Percentiles rank a stretch among this genome's conserved stretches.
phyloP scores from a whole-genome alignment of 1,140 invertebrate genomes.

The Lethrus apterus region DNA sequence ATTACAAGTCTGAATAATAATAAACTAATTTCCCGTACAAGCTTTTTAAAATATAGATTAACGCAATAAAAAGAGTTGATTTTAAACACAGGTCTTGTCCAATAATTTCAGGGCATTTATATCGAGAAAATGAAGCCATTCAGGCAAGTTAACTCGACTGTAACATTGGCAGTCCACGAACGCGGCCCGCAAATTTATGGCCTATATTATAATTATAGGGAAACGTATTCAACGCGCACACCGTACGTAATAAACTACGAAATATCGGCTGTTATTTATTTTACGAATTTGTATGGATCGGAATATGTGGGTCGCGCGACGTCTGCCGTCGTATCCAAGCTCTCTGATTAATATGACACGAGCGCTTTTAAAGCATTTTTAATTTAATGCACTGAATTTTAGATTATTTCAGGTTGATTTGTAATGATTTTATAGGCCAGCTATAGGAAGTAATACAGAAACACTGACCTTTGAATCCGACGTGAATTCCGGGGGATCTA shows the following conservation, averaged over 20 bases:
- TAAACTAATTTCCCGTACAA: slow-evolving; percentile 7
- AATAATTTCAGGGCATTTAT: slow-evolving; percentile 30
- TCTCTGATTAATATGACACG: too few species aligned
- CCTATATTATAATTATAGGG: slow-evolving; percentile 33
- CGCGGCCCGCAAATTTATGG: slow-evolving; percentile 29
- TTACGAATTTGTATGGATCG: too few species aligned
- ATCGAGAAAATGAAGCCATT: slow-evolving; percentile 32
- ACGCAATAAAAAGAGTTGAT: slow-evolving; percentile 16
- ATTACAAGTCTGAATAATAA: background rate
- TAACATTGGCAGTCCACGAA: slow-evolving; percentile 26
- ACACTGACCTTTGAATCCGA: slow-evolving; percentile 38
- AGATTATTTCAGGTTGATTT: too few species aligned
- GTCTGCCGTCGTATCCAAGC: too few species aligned
- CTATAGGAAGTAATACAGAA: slow-evolving; percentile 34
- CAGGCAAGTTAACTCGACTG: slow-evolving; percentile 22
- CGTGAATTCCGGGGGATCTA: slow-evolving; percentile 32
- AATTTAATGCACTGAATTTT: too few species aligned
- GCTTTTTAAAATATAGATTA: slow-evolving; percentile 7
- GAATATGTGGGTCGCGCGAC: too few species aligned
- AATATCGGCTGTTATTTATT: too few species aligned
- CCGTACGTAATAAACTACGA: too few species aligned
- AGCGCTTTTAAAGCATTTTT: too few species aligned
- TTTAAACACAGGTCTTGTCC: slow-evolving; percentile 22
- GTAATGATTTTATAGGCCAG: too few species aligned
- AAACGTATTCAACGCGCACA: slow-evolving; percentile 17